Evolutionary conservation across 1,140 invertebrate genomes (phyloP), one percentile per base, ranked within the genome.

Genomic region (Camponotus vicinus): DNA sequence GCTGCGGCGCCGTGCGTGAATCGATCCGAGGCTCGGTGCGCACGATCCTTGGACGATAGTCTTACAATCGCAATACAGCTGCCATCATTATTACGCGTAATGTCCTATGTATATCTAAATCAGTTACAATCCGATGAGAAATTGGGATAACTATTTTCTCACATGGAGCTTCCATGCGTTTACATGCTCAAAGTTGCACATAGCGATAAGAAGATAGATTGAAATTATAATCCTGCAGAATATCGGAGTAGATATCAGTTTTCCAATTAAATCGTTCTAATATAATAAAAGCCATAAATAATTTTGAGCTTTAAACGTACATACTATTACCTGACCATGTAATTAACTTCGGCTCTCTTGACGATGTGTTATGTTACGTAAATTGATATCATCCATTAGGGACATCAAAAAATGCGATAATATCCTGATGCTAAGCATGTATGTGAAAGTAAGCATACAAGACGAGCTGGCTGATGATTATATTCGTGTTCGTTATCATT

Each of bases 1-100:
- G 45, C 57, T 37, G 63, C 49, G 9, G 63, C 49, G 40, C 52
- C 37, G 27, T 42, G 21, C 59, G 63, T 85, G 61, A 69, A 67
- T 78, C 77, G 70, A 88, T 86, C 40, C 57, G 73, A 79, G 66
- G 61, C 73, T 86, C 66, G 27, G 45, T 70, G 61, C 63, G 32
- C 77, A 79, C 52, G 79, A 82, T 71, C 34, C 82, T 64, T 63
- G 45, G 32, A 70, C 67, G 49, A 52, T 87, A 71, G 86, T 42
- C 86, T 49, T 78, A 55, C 69, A 76, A 67, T 55, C 82, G 66
- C 18, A 27, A 15, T 15, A 69, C 21, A 21, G 66, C 27, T 45
- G 59, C 63, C 45, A 69, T 34, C 61, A 63, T 37, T 66, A 67
- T 79, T 79, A 66, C 78, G 21, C 66, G 66, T 18, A 8, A 45